These are phyloP conservation scores for Poeciliopsis turneri DNA, from an alignment of 2,797 vertebrate species.

Conservation along the genomic window DNA sequence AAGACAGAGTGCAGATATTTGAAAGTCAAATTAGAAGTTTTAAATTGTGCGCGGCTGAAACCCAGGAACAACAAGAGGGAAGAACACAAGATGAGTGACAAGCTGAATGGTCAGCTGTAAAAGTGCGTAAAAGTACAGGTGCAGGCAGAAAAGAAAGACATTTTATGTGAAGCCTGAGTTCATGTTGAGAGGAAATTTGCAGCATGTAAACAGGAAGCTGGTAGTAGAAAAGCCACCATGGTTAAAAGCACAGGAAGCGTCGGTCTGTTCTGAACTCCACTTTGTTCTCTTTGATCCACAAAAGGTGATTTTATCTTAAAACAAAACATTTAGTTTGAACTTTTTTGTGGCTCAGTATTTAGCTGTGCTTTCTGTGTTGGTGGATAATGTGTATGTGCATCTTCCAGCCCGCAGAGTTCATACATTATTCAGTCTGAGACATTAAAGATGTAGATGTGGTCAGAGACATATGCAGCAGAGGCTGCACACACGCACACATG, in stretches of 20 bases:
- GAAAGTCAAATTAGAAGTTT: constrained; percentile 70
- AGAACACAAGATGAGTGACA: background rate
- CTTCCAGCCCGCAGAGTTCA: constrained; percentile 61
- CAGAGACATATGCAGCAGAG: constrained; percentile 70
- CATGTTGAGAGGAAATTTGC: constrained; percentile 50
- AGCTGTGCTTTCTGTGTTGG: constrained; percentile 29
- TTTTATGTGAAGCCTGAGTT: constrained; percentile 20
- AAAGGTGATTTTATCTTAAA: constrained; percentile 14
- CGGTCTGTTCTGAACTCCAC: constrained; percentile 29
- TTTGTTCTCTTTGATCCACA: constrained; percentile 36
- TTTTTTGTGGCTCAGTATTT: constrained; percentile 9
- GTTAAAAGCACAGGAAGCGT: constrained; percentile 6
- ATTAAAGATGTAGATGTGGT: constrained; percentile 84
- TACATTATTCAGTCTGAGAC: constrained; percentile 79
- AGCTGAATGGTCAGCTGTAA: constrained; percentile 16
- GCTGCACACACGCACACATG: constrained; percentile 14
- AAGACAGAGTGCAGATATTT: constrained; percentile 60
- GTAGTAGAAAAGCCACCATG: constrained; percentile 26
- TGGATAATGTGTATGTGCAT: constrained; percentile 33
- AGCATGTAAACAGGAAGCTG: constrained; percentile 65
- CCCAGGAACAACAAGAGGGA: constrained; percentile 11
- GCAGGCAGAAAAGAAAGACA: background rate
- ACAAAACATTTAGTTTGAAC: constrained; percentile 3
- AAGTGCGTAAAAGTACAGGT: constrained; percentile 14
- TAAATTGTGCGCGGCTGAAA: constrained; percentile 53